Percentiles rank a stretch among this genome's conserved stretches.
phyloP scores from a whole-genome alignment of 2,113 vertebrate species.

The Rhinoderma darwinii region DNA sequence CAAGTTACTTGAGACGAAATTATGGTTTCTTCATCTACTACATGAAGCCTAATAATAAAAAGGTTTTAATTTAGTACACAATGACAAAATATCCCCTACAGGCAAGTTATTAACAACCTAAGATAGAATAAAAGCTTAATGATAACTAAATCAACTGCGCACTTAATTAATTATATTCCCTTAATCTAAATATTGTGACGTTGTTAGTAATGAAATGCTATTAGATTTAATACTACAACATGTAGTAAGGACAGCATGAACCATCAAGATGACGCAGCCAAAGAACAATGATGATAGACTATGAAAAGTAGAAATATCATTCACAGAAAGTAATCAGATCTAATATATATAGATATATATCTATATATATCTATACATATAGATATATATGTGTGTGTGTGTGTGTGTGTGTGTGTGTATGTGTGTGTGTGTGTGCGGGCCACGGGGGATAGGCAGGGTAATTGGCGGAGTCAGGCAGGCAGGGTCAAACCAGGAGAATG shows the following conservation, averaged over 20 bases:
- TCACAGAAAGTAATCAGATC: too few relatives aligned
- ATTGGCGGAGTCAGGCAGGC: too few relatives aligned
- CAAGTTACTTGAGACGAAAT: not conserved
- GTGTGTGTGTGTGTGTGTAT: too few relatives aligned
- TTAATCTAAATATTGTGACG: not conserved
- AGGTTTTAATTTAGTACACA: not conserved
- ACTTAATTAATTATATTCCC: conserved; percentile 11
- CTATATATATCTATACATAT: too few relatives aligned
- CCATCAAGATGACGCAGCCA: not conserved
- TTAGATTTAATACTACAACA: not conserved
- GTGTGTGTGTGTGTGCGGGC: too few relatives aligned
- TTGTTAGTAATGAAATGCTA: conserved; percentile 2
- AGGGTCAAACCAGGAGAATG: too few relatives aligned
- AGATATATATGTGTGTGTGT: too few relatives aligned
- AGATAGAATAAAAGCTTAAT: conserved; percentile 31
- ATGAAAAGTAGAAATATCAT: too few relatives aligned
- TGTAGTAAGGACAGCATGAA: not conserved
- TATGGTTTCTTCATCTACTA: not conserved
- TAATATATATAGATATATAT: too few relatives aligned
- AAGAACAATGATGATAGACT: not conserved
- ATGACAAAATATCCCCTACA: conserved; percentile 37
- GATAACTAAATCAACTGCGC: conserved; percentile 18
- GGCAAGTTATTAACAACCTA: conserved; percentile 37
- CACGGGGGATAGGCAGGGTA: too few relatives aligned
- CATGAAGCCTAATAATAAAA: not conserved